Evolutionary conservation across 1,140 invertebrate species (phyloP).

Genomic region (Scylla paramamosain): DNA sequence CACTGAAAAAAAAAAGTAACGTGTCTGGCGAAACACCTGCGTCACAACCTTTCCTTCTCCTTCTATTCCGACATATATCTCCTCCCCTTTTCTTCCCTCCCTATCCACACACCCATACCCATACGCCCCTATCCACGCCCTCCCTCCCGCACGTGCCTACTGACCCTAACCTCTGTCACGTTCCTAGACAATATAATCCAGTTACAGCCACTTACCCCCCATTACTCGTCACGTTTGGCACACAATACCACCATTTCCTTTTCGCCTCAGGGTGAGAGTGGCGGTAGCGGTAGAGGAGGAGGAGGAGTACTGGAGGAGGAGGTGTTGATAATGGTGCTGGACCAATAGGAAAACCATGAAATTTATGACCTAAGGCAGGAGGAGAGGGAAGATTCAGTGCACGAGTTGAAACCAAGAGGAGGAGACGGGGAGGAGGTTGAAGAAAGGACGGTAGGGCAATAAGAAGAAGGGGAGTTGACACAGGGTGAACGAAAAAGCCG

Average conservation of each 20-base stretch:
- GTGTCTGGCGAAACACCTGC: no score
- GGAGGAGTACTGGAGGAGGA: not conserved
- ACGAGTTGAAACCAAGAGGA: not conserved
- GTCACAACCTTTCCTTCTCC: no score
- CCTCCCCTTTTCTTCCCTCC: not conserved
- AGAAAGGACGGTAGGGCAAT: not conserved
- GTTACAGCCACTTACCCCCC: not conserved
- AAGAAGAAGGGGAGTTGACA: not conserved
- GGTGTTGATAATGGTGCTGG: not conserved
- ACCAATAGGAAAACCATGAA: not conserved
- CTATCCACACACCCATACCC: not conserved
- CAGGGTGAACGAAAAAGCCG: not conserved
- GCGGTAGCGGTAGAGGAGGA: conserved; percentile 11
- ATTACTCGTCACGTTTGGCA: not conserved
- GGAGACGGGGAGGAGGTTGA: not conserved
- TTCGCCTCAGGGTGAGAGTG: not conserved
- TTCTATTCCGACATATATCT: no score
- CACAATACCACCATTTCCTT: not conserved
- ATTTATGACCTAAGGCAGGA: not conserved
- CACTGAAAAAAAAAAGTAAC: no score
- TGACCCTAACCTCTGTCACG: not conserved
- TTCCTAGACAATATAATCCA: not conserved
- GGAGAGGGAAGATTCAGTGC: not conserved
- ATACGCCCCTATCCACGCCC: not conserved
- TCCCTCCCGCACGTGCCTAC: no score